These are phyloP conservation scores for Eulemur rubriventer DNA, from an alignment of 2,797 vertebrate species.

Conservation along the genomic window DNA sequence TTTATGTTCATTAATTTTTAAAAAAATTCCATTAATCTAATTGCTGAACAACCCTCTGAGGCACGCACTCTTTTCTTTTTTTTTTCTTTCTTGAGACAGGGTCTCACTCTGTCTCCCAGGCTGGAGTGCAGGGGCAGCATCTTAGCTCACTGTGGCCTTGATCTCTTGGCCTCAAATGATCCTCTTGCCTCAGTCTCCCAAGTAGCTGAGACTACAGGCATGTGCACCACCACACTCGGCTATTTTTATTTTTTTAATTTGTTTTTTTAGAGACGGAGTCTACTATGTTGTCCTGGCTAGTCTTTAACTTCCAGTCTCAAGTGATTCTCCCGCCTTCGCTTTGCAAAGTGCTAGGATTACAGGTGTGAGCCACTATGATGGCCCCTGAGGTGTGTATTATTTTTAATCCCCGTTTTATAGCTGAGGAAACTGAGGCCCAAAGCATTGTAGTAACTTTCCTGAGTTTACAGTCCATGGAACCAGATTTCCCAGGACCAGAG, in stretches of 20 bases:
- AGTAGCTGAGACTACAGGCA: neutral
- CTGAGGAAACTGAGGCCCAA: neutral
- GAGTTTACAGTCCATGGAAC: neutral
- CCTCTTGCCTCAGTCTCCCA: neutral
- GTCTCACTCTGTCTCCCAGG: neutral
- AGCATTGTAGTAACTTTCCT: neutral
- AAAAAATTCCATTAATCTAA: neutral
- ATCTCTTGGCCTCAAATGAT: neutral
- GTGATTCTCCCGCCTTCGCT: neutral
- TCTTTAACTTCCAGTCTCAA: neutral
- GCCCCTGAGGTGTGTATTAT: neutral
- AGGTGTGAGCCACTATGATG: neutral
- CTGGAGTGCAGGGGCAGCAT: neutral
- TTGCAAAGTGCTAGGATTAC: neutral
- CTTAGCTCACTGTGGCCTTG: neutral
- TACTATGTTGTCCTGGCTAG: neutral
- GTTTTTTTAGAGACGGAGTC: neutral
- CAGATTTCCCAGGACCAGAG: neutral
- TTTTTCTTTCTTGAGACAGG: neutral
- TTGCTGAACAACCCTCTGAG: neutral
- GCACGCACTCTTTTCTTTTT: neutral
- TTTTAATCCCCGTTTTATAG: neutral
- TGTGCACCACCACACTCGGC: neutral
- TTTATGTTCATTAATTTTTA: neutral
- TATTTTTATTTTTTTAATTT: neutral